Base-by-base conservation (phyloP, 2,888 invertebrate species). In the Scelioninae gen. 1 region DNA sequence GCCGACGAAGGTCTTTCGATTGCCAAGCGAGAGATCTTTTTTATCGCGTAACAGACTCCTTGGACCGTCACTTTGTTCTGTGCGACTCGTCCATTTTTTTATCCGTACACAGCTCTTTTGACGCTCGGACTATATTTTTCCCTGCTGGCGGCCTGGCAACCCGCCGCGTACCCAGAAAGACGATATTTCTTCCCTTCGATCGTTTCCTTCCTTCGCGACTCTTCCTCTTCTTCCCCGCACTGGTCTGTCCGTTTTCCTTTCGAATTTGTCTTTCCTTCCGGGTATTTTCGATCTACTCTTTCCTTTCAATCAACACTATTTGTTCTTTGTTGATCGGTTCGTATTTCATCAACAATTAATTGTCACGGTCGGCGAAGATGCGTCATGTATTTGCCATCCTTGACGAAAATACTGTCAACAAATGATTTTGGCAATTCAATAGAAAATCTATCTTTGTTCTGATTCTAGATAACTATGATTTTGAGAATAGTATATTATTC, bases 11-110 rank as follows among this genome's bases (percentile, higher is more conserved):
- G 77, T 85, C 84, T 86, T 86, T 86, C 86, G 85, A 87, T 87
- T 86, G 85, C 80, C 86, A 86, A 85, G 81, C 83, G 56, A 78
- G 74, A 65, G 80, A 11, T 10, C 69, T 84, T 83, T 84, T 82
- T 71, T 82, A 82, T 76, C 84, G 65, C 47, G 58, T 83, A 85
- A 60, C 82, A 81, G 76, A 77, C 62, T 82, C 55, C 65, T 65
- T 56, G 51, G 63, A 15, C 34, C 76, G 38, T 40, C 62, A 60
- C 68, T 74, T 74, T 78, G 77, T 77, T 68, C 77, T 40, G 58
- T 60, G 31, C 71, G 60, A 55, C 40, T 76, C 60, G 51, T 66
- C 49, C 56, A 78, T 65, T 71, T 81, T 75, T 66, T 79, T 66
- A 65, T 43, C 34, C 13, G 68, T 49, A 15, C 72, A 60, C 34